Evolutionary conservation across 2,888 invertebrate genomes (phyloP).

Genomic region (Auanema sp.): DNA sequence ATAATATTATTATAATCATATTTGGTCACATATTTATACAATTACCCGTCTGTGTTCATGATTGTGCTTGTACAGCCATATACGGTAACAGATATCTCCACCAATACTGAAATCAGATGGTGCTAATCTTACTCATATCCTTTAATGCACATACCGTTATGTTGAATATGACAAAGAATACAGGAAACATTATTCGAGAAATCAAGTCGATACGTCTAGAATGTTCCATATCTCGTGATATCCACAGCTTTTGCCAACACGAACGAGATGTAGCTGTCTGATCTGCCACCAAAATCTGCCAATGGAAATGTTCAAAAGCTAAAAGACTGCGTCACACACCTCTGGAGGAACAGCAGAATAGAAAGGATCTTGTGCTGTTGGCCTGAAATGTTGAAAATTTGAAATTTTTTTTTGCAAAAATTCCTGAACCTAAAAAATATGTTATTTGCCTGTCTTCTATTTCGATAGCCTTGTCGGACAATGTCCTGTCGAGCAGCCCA

Average conservation of each 20-base stretch:
- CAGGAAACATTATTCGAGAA: slow-evolving; percentile 51
- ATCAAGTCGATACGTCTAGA: slow-evolving; percentile 51
- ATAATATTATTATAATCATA: too few species aligned
- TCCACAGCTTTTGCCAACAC: slow-evolving; percentile 31
- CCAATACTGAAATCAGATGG: slow-evolving; percentile 49
- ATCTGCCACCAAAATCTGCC: background rate
- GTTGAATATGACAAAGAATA: slow-evolving; percentile 54
- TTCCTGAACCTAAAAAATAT: slow-evolving; percentile 14
- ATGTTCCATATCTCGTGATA: slow-evolving; percentile 41
- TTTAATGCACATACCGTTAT: slow-evolving; percentile 38
- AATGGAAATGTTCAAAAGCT: too few species aligned
- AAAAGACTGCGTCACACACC: too few species aligned
- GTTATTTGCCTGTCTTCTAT: slow-evolving; percentile 14
- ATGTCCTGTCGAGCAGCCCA: slow-evolving; percentile 43
- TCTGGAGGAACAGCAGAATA: slow-evolving; percentile 16
- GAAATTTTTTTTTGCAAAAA: background rate
- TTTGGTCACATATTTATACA: too few species aligned
- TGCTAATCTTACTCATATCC: too few species aligned
- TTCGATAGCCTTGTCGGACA: slow-evolving; percentile 16
- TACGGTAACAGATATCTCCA: slow-evolving; percentile 34
- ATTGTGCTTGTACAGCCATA: slow-evolving; percentile 29
- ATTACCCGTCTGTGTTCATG: too few species aligned
- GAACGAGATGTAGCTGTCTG: slow-evolving; percentile 7
- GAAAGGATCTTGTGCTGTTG: slow-evolving; percentile 14
- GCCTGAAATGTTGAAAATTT: slow-evolving; percentile 12